These are phyloP conservation scores for Protonemura montana DNA, from an alignment of 2,888 invertebrate species.

Conservation along the genomic window DNA sequence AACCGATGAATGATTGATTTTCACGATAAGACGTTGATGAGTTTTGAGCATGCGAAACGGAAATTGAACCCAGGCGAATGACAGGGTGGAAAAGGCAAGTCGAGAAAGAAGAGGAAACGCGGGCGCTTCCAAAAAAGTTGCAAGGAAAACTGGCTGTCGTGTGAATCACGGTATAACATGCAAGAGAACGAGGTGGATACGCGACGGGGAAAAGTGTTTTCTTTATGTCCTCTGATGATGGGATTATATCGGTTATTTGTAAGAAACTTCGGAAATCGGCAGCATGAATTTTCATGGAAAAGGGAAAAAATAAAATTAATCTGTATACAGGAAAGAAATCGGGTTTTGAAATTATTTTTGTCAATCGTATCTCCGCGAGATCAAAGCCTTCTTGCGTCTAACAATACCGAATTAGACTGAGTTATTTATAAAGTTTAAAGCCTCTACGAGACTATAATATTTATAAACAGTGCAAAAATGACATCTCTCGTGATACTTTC, in stretches of 20 bases:
- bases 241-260: conserved; percentile 9
- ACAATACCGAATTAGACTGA: not conserved
- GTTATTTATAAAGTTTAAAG: not conserved
- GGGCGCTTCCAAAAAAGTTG: not conserved
- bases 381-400: not conserved
- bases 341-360: not conserved
- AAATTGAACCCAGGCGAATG: conserved; percentile 34
- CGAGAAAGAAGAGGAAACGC: not conserved
- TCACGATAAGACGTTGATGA: conserved; percentile 39
- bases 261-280: not conserved
- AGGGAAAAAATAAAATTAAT: not conserved
- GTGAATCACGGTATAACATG: not conserved
- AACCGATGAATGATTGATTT: conserved; percentile 37
- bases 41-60: conserved; percentile 25
- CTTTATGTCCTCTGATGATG: not conserved
- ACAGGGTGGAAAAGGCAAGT: not conserved
- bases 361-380: not conserved
- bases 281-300: not conserved
- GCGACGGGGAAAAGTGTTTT: not conserved
- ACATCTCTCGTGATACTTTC: not conserved
- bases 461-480: not conserved
- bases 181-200: not conserved
- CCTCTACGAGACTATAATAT: not conserved
- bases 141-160: conserved; percentile 1
- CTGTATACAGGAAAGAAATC: not conserved